Conservation (phyloP, 2,113 vertebrate genomes). For the Odontophorus gujanensis region DNA sequence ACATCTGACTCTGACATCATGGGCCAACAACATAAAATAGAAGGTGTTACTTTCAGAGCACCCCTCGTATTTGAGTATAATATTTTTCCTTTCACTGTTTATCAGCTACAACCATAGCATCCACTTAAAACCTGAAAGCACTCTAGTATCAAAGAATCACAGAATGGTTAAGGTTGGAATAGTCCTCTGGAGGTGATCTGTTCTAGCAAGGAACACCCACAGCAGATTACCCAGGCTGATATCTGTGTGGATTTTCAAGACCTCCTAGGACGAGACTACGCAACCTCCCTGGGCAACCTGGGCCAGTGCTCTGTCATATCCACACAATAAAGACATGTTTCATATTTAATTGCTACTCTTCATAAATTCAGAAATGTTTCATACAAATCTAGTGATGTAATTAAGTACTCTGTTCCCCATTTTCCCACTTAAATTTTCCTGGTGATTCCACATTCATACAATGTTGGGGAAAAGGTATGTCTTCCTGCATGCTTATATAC, state of each 20-base stretch:
- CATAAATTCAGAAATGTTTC: neutral
- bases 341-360: neutral
- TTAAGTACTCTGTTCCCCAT: neutral
- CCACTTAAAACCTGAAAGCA: neutral
- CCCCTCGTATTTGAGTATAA: neutral
- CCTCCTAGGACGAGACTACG: neutral
- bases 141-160: neutral
- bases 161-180: neutral
- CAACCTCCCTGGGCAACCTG: neutral
- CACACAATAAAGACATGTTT: neutral
- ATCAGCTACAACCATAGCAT: neutral
- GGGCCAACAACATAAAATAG: no score
- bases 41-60: no score
- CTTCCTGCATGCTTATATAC: neutral
- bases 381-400: neutral
- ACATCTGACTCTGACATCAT: no score
- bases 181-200: neutral
- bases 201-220: neutral
- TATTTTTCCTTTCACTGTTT: neutral
- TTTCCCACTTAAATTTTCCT: neutral
- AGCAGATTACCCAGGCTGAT: neutral
- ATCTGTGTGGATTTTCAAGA: neutral
- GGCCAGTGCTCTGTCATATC: neutral
- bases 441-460: neutral
- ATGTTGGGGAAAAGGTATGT: rapidly evolving